Conservation (phyloP, 2,888 invertebrate species). For the Tanaodytes sp. region DNA sequence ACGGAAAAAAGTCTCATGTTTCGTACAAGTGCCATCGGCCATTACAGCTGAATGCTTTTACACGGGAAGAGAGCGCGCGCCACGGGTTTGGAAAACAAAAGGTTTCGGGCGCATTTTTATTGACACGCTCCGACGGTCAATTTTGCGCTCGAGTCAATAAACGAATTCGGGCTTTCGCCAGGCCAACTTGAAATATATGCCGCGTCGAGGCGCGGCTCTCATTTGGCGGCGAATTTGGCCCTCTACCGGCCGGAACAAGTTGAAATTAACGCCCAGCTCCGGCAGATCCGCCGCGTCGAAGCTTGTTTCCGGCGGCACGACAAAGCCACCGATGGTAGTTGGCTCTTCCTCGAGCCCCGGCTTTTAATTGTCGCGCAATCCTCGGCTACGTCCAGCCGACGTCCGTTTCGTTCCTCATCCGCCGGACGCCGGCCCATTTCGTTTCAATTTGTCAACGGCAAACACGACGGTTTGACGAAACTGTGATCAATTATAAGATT, state of each 20-base stretch:
- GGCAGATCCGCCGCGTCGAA: slow-evolving; percentile 44
- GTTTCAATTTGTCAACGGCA: slow-evolving; percentile 55
- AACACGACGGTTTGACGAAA: slow-evolving; percentile 53
- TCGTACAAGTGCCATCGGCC: slow-evolving; percentile 36
- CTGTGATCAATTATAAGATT: slow-evolving; percentile 55
- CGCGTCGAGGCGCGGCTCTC: slow-evolving; percentile 19
- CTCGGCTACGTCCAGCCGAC: slow-evolving; percentile 61
- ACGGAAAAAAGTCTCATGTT: slow-evolving; percentile 31
- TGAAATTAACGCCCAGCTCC: slow-evolving; percentile 43
- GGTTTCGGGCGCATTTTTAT: slow-evolving; percentile 39
- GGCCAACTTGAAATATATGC: slow-evolving; percentile 32
- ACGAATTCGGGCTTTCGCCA: slow-evolving; percentile 26
- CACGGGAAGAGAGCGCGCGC: slow-evolving; percentile 22
- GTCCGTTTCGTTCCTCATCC: slow-evolving; percentile 58
- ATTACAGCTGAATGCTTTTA: slow-evolving; percentile 38
- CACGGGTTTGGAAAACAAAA: slow-evolving; percentile 31
- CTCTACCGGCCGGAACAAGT: slow-evolving; percentile 36
- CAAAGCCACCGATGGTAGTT: slow-evolving; percentile 58
- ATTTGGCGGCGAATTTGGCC: slow-evolving; percentile 41
- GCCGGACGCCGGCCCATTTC: slow-evolving; percentile 53
- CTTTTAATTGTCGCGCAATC: slow-evolving; percentile 67
- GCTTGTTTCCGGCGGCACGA: slow-evolving; percentile 57
- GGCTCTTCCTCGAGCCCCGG: slow-evolving; percentile 60
- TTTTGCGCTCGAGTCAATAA: slow-evolving; percentile 39
- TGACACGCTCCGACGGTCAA: slow-evolving; percentile 38